Base-by-base conservation (phyloP, 1,140 invertebrate genomes). In the Diprion similis region DNA sequence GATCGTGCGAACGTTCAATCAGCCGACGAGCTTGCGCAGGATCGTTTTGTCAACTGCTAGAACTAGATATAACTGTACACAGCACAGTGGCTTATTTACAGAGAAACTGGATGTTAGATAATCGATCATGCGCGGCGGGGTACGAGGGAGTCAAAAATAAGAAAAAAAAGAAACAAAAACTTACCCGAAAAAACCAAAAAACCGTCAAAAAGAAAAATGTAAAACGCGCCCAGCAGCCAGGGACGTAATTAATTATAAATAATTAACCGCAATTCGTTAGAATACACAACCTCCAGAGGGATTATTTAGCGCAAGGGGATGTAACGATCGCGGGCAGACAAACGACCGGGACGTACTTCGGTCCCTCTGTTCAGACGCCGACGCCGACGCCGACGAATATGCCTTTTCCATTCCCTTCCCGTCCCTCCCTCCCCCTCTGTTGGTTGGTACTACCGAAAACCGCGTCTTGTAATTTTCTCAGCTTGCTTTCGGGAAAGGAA, bases 201-300 rank as follows among this genome's bases (percentile, higher is more conserved):
- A 37, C 24, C 1, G 6, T 4, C 51, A 15, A 59, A 59, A 13
- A 13, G 51, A 59, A 59, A 13, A 59, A 59, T 4, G 9, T 59
- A 59, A 13, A 59, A 59, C 51, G 11, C 51, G 51, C 11, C 51
- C 51, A 9, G 51, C 8, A 17, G 51, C 8, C 51, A 13, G 24
- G 51, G n/a, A 59, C 51, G 72, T 79, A 78, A 86, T 86, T 85
- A 87, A 87, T 87, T 84, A 83, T 81, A 81, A 83, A 80, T 85
- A 86, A 85, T 86, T 85, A 81, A 81, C 71, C 76, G 74, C 73
- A 74, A 83, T 85, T 85, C 84, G 82, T 86, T 86, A 83, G 83
- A 83, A 83, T 85, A 83, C 81, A 71, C 72, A 37, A 37, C 24
- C 24, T 37, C 6, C n/a, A 13, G 11, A 6, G 48, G 77, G 73